Percentiles rank a stretch among this genome's conserved stretches.
These are phyloP conservation scores for Xestoiulus laeticollis DNA, from an alignment of 2,888 invertebrate species.

Conservation along the genomic window DNA sequence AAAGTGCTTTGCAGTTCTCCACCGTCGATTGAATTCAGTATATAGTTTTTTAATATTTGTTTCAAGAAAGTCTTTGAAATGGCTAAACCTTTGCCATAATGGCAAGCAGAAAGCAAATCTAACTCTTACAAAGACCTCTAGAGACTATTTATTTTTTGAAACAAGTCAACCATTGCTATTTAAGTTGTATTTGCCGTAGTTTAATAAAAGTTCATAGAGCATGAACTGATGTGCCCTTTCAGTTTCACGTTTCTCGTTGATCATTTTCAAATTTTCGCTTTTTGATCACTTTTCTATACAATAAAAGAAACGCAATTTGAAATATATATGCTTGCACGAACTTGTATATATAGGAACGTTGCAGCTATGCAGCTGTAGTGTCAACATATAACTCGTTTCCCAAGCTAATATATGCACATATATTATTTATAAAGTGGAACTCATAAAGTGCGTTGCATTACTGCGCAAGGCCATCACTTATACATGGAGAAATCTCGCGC, in stretches of 20 bases:
- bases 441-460: conserved; percentile 40
- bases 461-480: conserved; percentile 31
- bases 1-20: not conserved
- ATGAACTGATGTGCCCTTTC: conserved; percentile 23
- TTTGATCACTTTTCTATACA: conserved; percentile 3
- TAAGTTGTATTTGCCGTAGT: conserved; percentile 3
- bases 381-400: conserved; percentile 41
- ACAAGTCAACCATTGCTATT: conserved; percentile 5
- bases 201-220: conserved; percentile 41
- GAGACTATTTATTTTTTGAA: conserved; percentile 24
- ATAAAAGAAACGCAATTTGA: not conserved
- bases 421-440: conserved; percentile 34
- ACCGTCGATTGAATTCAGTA: not conserved
- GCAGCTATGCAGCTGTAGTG: not conserved
- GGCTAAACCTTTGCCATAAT: not conserved
- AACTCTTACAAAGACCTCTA: not conserved
- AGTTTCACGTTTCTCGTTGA: not conserved
- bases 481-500: not conserved
- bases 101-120: conserved; percentile 35
- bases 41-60: conserved; percentile 19
- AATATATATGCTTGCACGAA: not conserved
- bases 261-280: conserved; percentile 13
- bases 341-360: not conserved
- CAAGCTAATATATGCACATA: conserved; percentile 29
- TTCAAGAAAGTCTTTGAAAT: not conserved